Evolutionary conservation across 1,140 invertebrate genomes (phyloP), one percentile per base, ranked within the genome.

Genomic region (Eurosta solidaginis): DNA sequence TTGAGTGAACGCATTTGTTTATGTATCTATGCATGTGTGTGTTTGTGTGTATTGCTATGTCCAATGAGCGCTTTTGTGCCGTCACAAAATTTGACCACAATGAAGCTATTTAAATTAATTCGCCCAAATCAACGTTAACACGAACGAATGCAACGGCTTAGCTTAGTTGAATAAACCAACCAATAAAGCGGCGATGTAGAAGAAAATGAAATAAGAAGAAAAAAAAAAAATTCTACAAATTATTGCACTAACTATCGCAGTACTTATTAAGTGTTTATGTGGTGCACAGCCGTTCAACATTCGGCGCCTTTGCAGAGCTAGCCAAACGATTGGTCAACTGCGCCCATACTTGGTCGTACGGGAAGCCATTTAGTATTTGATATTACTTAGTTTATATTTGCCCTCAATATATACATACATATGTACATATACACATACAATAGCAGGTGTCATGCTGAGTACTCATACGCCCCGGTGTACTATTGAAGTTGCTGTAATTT

Each of bases 61-160:
- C n/a, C n/a, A n/a, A n/a, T n/a, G 27, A 9, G 29, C 54, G 54
- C 54, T 63, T 63, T 63, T 68, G 59, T 68, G 59, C 59, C 59
- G 59, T 68, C 59, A 68, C 59, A 40, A 68, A 22, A 68, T 40
- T 40, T 68, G 22, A 33, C 59, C 59, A 68, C 59, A 68, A 68
- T 68, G 33, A 40, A 33, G 59, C 59, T 68, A 68, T 68, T 68
- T 68, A 68, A 68, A 68, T 68, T 33, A 68, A 68, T 68, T 68
- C 33, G 17, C 20, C 33, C 59, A 29, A 68, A 68, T 68, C 59
- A 68, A 40, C 29, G 29, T 29, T 29, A 68, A 68, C 12, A 68
- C 40, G 40, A 68, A 68, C 27, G 59, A 20, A n/a, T 2, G 27
- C 59, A 14, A 36, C 29, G 29, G 20, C 54, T 40, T 36, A 63